Conservation (phyloP, 1,140 invertebrate species). For the Eurosta solidaginis region DNA sequence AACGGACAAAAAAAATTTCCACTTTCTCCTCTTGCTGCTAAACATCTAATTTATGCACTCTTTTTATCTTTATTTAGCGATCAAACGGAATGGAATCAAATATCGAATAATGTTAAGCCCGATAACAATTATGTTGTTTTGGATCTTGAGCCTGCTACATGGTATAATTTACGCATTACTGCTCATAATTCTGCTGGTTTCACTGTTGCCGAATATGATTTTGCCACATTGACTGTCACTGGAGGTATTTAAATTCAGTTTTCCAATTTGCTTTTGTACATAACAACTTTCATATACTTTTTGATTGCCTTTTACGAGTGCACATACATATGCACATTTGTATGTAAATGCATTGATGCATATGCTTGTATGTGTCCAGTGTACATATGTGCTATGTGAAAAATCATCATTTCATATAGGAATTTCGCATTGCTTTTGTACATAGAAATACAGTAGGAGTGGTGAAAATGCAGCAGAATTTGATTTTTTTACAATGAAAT, state of each 20-base stretch:
- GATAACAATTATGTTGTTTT: slow-evolving; percentile 88
- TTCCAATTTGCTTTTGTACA: slow-evolving; percentile 44
- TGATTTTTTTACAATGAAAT: not conserved
- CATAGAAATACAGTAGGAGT: slow-evolving; percentile 50
- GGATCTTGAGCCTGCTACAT: slow-evolving; percentile 89
- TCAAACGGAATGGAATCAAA: slow-evolving; percentile 87
- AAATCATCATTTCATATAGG: not conserved
- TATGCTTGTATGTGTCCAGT: not conserved
- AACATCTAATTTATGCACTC: not conserved
- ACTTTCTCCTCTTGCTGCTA: not conserved
- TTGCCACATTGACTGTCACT: slow-evolving; percentile 90
- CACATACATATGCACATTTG: not conserved
- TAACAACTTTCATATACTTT: slow-evolving; percentile 15
- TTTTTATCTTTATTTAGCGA: slow-evolving; percentile 62
- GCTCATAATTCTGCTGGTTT: slow-evolving; percentile 96
- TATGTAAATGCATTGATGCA: not conserved
- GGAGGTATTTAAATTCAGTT: slow-evolving; percentile 74
- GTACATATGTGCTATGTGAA: not conserved
- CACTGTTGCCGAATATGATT: slow-evolving; percentile 91
- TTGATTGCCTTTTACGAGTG: not conserved
- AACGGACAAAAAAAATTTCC: not conserved
- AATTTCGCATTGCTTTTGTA: slow-evolving; percentile 55
- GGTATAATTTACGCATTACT: slow-evolving; percentile 89
- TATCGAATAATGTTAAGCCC: slow-evolving; percentile 89
- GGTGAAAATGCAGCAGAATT: slow-evolving; percentile 9